phyloP scores from a whole-genome alignment of 2,113 vertebrate genomes.

The Gymnobelideus leadbeateri region DNA sequence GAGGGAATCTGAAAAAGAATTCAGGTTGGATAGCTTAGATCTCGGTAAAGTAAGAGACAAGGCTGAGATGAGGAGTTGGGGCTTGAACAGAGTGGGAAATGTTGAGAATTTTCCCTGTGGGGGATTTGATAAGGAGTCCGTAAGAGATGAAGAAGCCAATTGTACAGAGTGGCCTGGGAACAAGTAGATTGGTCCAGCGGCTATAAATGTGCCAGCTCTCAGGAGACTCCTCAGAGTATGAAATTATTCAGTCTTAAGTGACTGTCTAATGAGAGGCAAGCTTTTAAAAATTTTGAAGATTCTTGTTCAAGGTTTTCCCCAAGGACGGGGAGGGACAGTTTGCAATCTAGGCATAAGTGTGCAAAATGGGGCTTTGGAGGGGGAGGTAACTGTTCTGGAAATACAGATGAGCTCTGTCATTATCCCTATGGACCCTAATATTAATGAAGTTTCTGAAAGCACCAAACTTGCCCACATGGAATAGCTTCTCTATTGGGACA shows the following conservation, averaged over 20 bases:
- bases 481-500: neutral
- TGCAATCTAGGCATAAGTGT: neutral
- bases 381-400: neutral
- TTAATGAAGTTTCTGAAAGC: neutral
- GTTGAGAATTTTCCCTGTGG: neutral
- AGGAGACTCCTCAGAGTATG: neutral
- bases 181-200: conserved; percentile 2
- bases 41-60: neutral
- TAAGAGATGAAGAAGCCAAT: neutral
- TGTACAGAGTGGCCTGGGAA: neutral
- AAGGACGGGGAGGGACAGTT: neutral
- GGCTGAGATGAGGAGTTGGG: neutral
- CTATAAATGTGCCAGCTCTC: conserved; percentile 21
- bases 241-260: conserved; percentile 34
- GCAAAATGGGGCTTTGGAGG: neutral
- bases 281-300: conserved; percentile 32
- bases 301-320: conserved; percentile 30
- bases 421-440: neutral
- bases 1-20: neutral
- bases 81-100: neutral
- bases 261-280: conserved; percentile 49
- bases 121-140: neutral
- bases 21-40: neutral
- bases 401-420: neutral
- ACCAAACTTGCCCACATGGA: neutral